Conservation (phyloP, 2,113 vertebrate genomes). For the human (Homo sapiens) region DNA sequence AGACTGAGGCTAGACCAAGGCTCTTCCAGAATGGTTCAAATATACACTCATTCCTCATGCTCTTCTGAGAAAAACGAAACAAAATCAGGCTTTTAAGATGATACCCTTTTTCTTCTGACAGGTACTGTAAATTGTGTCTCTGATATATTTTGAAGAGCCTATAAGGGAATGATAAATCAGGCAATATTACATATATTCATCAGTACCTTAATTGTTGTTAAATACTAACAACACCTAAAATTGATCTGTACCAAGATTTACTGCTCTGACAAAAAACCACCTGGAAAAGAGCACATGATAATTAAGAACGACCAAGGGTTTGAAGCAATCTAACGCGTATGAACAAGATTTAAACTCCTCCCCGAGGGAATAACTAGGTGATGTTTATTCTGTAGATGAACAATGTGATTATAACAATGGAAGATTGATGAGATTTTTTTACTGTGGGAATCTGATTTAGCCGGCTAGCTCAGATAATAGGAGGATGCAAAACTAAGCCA, state of each 20-base stretch:
- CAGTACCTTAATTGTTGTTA: conserved; percentile 70
- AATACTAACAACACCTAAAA: conserved; percentile 61
- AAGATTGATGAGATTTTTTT: conserved; percentile 38
- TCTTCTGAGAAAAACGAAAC: not conserved
- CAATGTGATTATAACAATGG: conserved; percentile 28
- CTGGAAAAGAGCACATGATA: conserved; percentile 23
- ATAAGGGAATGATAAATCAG: conserved; percentile 56
- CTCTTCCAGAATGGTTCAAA: not conserved
- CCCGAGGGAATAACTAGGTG: conserved; percentile 40
- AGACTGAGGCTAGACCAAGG: not conserved
- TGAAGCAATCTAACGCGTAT: not conserved
- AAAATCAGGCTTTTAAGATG: not conserved
- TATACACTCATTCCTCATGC: not conserved
- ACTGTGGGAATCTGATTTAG: not conserved
- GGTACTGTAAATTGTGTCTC: not conserved
- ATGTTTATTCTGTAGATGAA: conserved; percentile 55
- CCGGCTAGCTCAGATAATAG: conserved; percentile 31
- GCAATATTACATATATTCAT: conserved; percentile 53
- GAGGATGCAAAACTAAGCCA: not conserved
- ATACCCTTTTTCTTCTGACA: conserved; percentile 27
- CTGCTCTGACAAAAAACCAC: conserved; percentile 55
- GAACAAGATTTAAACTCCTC: conserved; percentile 67
- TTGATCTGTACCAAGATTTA: conserved; percentile 67
- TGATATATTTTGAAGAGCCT: conserved; percentile 37
- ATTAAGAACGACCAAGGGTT: conserved; percentile 59